Evolutionary conservation across 1,140 invertebrate genomes (phyloP).

Genomic region (Dinothrombium tinctorium): DNA sequence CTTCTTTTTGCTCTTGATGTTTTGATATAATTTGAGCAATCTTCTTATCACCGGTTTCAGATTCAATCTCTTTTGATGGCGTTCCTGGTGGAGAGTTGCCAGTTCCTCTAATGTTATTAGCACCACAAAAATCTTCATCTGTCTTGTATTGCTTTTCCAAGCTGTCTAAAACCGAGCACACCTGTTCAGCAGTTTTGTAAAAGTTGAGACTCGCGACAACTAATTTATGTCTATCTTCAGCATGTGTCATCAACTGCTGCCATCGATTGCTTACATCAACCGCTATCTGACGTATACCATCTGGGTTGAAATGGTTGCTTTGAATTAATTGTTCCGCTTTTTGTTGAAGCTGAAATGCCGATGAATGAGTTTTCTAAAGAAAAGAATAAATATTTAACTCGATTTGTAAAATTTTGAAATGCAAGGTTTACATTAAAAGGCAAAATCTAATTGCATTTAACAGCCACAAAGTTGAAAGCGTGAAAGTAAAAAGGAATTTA

Average conservation of each 20-base stretch:
- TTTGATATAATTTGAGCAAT: slow-evolving; percentile 67
- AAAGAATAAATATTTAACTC: slow-evolving; percentile 23
- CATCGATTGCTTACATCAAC: slow-evolving; percentile 76
- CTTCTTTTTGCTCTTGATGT: slow-evolving; percentile 94
- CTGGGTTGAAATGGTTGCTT: slow-evolving; percentile 65
- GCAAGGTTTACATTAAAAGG: slow-evolving; percentile 3
- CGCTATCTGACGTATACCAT: slow-evolving; percentile 65
- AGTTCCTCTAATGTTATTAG: slow-evolving; percentile 16
- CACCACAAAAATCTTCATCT: slow-evolving; percentile 84
- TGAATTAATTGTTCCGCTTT: slow-evolving; percentile 59
- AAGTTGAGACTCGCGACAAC: slow-evolving; percentile 89
- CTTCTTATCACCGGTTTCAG: slow-evolving; percentile 9
- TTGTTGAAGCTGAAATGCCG: slow-evolving; percentile 75
- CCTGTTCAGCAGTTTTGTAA: slow-evolving; percentile 92
- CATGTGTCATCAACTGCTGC: slow-evolving; percentile 84
- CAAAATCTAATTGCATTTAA: no score
- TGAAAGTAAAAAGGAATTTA: slow-evolving; percentile 1
- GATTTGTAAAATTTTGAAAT: no score
- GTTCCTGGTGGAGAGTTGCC: slow-evolving; percentile 17
- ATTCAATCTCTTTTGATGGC: neutral
- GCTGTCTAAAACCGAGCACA: slow-evolving; percentile 82
- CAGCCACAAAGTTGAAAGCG: neutral
- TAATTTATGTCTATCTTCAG: slow-evolving; percentile 84
- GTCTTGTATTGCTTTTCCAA: slow-evolving; percentile 79
- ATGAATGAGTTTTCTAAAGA: slow-evolving; percentile 78